These are phyloP conservation scores for Erpetoichthys calabaricus DNA, from an alignment of 2,797 vertebrate species.

Conservation along the genomic window DNA sequence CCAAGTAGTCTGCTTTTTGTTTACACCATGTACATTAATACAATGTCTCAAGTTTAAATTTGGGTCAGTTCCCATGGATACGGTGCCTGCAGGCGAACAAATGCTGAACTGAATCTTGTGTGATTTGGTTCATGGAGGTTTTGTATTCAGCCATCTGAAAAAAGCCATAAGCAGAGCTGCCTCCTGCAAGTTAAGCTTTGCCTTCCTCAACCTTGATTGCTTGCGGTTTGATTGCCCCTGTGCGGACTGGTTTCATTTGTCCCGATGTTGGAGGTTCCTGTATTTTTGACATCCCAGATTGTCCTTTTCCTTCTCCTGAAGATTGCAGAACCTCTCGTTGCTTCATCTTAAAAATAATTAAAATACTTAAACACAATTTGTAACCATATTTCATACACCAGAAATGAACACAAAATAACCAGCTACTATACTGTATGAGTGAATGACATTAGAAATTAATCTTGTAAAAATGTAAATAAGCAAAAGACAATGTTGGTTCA, in stretches of 20 bases:
- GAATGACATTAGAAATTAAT: no score
- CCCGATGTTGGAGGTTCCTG: constrained; percentile 57
- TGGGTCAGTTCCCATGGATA: neutral
- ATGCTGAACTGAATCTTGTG: neutral
- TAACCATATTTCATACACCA: neutral
- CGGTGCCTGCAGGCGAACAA: neutral
- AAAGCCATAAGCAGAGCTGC: constrained; percentile 26
- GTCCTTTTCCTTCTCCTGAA: constrained; percentile 57
- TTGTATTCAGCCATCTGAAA: constrained; percentile 35
- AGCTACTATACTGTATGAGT: no score
- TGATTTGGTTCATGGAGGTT: constrained; percentile 19
- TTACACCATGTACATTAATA: constrained; percentile 45
- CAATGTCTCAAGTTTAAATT: constrained; percentile 1
- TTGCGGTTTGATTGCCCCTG: constrained; percentile 84
- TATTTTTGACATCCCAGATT: constrained; percentile 59
- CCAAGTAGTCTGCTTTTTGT: constrained; percentile 48
- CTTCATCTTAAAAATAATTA: constrained; percentile 49
- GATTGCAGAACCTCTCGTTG: constrained; percentile 51
- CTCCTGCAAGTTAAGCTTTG: constrained; percentile 55
- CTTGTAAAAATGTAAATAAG: no score
- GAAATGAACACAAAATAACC: no score
- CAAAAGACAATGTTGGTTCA: no score
- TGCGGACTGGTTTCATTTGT: constrained; percentile 71
- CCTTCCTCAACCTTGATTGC: constrained; percentile 80
- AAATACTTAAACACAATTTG: no score